Evolutionary conservation across 2,113 vertebrate species (phyloP).

Genomic region (Fregetta grallaria): DNA sequence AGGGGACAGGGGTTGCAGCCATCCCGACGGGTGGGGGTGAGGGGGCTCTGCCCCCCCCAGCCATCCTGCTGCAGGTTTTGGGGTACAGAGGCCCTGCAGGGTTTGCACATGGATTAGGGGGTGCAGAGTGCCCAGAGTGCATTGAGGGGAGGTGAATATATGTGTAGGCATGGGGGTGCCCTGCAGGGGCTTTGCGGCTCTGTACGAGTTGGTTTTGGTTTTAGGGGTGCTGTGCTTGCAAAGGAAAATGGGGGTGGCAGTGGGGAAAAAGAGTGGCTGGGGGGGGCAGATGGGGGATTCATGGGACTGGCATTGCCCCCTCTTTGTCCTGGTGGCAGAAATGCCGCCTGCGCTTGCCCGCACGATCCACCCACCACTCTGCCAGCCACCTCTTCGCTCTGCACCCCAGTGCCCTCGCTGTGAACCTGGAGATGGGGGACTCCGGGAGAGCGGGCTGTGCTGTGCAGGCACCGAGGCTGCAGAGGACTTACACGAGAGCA

Average conservation of each 20-base stretch:
- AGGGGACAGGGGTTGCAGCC: neutral
- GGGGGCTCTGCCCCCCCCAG: neutral
- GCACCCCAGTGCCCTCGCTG: neutral
- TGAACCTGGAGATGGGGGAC: neutral
- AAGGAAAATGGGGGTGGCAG: neutral
- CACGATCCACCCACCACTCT: rapidly evolving
- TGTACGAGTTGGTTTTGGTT: neutral
- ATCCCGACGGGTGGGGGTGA: neutral
- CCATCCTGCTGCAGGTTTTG: neutral
- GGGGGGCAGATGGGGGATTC: neutral
- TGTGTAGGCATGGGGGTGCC: neutral
- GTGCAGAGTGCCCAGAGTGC: neutral
- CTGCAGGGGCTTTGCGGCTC: neutral
- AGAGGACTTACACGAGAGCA: neutral
- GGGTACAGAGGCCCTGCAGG: neutral
- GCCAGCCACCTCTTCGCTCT: neutral
- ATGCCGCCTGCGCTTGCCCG: neutral
- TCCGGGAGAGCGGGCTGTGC: neutral
- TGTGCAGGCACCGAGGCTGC: neutral
- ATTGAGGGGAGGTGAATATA: neutral
- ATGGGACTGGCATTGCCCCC: neutral
- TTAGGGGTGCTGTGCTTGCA: neutral
- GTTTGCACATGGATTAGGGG: neutral
- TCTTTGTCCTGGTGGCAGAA: neutral
- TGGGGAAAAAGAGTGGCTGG: neutral